These are phyloP conservation scores for Aleadryas rufinucha DNA, from an alignment of 2,113 vertebrate species.

Conservation along the genomic window DNA sequence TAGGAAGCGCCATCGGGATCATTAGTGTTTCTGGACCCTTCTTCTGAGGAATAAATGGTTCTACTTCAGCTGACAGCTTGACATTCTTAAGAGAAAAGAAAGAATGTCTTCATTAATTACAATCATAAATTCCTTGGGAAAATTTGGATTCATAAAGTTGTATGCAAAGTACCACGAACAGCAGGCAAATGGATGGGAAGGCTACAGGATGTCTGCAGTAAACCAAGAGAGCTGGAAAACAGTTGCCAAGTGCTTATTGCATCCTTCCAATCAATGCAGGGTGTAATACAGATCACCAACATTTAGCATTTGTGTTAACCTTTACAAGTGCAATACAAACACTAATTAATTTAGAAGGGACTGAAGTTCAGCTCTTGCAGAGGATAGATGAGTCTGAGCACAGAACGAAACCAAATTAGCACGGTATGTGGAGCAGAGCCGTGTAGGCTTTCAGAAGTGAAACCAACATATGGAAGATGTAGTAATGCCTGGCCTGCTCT, in stretches of 20 bases:
- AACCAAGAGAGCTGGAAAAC: neutral
- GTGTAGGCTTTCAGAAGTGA: neutral
- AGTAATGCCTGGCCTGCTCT: slow-evolving; percentile 1
- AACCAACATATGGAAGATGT: slow-evolving; percentile 24
- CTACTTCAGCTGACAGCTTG: slow-evolving; percentile 96
- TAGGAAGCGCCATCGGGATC: slow-evolving; percentile 88
- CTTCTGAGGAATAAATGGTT: slow-evolving; percentile 97
- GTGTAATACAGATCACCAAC: neutral
- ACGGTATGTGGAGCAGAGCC: neutral
- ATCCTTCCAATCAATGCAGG: neutral
- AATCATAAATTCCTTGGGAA: neutral
- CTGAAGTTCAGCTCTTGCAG: neutral
- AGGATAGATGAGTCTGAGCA: neutral
- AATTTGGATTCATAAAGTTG: neutral
- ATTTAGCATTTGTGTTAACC: neutral
- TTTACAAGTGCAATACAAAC: slow-evolving; percentile 1
- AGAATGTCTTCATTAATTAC: neutral
- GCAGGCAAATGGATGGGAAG: neutral
- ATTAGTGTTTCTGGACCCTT: slow-evolving; percentile 88
- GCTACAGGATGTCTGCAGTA: neutral
- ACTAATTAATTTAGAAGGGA: neutral
- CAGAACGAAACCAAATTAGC: neutral
- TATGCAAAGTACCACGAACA: neutral
- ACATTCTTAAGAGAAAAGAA: slow-evolving; percentile 82
- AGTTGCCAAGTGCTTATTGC: neutral